Base-by-base conservation (phyloP, 2,113 vertebrate species). In the Euleptes europaea region DNA sequence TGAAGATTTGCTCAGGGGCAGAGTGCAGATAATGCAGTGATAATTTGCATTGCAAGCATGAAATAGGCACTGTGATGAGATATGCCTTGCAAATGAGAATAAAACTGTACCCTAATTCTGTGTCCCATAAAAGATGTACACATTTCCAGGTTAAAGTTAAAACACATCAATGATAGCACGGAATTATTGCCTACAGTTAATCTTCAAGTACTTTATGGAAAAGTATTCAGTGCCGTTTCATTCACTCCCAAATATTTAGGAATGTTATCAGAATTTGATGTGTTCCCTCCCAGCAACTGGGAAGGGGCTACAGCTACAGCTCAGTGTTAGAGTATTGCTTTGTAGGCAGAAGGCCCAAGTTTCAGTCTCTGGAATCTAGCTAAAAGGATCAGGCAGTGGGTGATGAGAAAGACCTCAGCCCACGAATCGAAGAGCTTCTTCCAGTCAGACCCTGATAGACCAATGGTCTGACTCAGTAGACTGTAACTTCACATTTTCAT, bases 31-130 rank as follows among this genome's bases (percentile, higher is more conserved):
- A 78, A 85, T 63, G 67, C 23, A 35, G 38, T 35, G n/a, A 31
- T 23, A 85, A 85, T 79, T 71, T 85, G 76, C 84, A 79, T 33
- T 71, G 76, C 49, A 85, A 79, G 51, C 67, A 72, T 57, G 38
- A 71, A 66, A 85, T 47, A 60, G 66, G 66, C 51, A 57, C 66
- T n/a, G 11, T 47, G 75, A 78, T 71, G 66, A 72, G 49, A 42
- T 85, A 51, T 85, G 67, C 77, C 77, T 72, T 85, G 70, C 47
- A 85, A 78, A 79, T 79, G 51, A 84, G 83, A 60, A 42, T 57
- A 60, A 44, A 70, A 60, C 57, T 57, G 77, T 73, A 77, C 35
- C 49, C 35, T 84, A 70, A 85, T 71, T 79, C 51, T 85, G 7
- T 60, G 69, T 78, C 51, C 49, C 66, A 85, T 79, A 78, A 85